phyloP scores from a whole-genome alignment of 1,140 invertebrate genomes.

The Aethina tumida region DNA sequence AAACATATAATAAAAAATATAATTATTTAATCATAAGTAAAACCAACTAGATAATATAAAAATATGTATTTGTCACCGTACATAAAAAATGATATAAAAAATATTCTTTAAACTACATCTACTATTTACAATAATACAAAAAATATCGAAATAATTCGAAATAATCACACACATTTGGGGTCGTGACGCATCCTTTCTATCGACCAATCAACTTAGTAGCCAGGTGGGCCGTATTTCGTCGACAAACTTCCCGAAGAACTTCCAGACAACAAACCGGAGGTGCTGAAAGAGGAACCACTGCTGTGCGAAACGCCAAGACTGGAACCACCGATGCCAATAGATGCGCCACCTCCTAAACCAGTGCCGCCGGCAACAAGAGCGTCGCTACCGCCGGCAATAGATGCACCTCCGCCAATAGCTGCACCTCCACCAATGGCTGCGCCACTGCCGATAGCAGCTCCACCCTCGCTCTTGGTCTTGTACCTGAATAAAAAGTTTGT shows the following conservation, averaged over 20 bases:
- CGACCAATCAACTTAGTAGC: not conserved
- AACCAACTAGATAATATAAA: too few species aligned
- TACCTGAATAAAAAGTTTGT: too few species aligned
- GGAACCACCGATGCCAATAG: not conserved
- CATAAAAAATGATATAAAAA: too few species aligned
- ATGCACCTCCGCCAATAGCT: not conserved
- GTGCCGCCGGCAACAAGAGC: not conserved
- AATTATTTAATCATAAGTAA: too few species aligned
- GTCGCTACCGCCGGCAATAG: slow-evolving; percentile 1
- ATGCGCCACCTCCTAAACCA: not conserved
- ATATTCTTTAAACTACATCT: too few species aligned
- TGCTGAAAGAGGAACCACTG: slow-evolving; percentile 6
- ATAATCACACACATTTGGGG: not conserved
- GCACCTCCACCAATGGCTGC: slow-evolving; percentile 8
- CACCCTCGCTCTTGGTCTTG: slow-evolving; percentile 51
- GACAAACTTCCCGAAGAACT: slow-evolving; percentile 4
- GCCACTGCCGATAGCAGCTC: not conserved
- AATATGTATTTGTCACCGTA: too few species aligned
- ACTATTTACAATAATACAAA: slow-evolving; percentile 1
- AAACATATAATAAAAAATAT: too few species aligned
- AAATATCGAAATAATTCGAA: slow-evolving; percentile 1
- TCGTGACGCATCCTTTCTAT: not conserved
- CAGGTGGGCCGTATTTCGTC: slow-evolving; percentile 5
- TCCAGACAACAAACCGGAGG: slow-evolving; percentile 2
- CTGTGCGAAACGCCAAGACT: not conserved